Base-by-base conservation (phyloP, 2,797 vertebrate species). In the Microctenopoma steveboyesi region DNA sequence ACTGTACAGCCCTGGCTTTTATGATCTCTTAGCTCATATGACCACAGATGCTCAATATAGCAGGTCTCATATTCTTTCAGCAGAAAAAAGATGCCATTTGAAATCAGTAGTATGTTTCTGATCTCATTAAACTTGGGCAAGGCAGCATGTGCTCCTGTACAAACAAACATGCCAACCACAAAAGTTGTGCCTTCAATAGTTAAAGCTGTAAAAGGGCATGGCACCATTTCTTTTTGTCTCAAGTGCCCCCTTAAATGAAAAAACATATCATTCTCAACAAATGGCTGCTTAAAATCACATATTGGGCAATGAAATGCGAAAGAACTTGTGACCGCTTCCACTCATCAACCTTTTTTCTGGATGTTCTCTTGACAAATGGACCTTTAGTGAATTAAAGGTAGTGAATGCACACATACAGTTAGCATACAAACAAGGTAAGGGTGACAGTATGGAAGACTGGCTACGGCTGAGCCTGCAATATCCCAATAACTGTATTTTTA, bases 401-500 rank as follows among this genome's bases (percentile, higher is more conserved):
- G 1, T 67, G 47, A 18, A 72, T 45, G 63, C 56, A 8, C 68
- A 77, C 52, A 77, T 49, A 28, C 67, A 70, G 2, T 0, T 70
- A 30, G 8, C 47, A 25, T 62, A 67, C 2, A 63, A 12, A 16
- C 74, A 62, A 7, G 57, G 46, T 16, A 57, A 67, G 5, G 42
- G 58, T 35, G 55, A 78, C 54, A 61, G 6, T 25, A 22, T 59
- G 3, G 55, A 73, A 58, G 60, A 55, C 37, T 51, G 64, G 10
- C 64, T 55, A 56, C 67, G 68, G 2, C 60, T 12, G 2, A 18
- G 18, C 18, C 18, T 18, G 18, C 18, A 18, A 18, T 18, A 18
- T 18, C 18, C 18, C 18, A 70, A 2, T 52, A 77, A 56, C 43
- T n/a, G 28, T 14, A 64, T 12, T 70, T 62, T 55, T 39, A 39